A percentile compares a stretch with the other conserved stretches of the same genome.
Evolutionary conservation across 2,797 vertebrate species (phyloP).

Genomic region (Gymnocypris eckloni): DNA sequence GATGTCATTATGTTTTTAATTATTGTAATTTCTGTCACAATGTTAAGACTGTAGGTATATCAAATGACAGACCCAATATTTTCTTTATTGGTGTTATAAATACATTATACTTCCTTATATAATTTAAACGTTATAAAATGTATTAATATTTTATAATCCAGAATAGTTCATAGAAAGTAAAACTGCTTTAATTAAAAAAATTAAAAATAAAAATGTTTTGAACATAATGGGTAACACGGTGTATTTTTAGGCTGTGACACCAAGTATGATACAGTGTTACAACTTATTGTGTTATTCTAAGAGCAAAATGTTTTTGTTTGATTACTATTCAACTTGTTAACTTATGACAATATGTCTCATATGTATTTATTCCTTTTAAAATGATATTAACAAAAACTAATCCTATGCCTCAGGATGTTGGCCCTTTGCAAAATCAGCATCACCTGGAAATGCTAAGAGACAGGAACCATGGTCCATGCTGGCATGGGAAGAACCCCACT

Average conservation of each 20-base stretch:
- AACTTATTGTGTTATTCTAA: not conserved
- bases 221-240: not conserved
- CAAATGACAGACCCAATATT: not conserved
- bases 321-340: not conserved
- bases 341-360: not conserved
- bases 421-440: not conserved
- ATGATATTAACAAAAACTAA: not conserved
- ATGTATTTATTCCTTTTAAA: not conserved
- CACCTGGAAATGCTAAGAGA: not conserved
- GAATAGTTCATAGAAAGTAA: not conserved
- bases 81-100: not conserved
- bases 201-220: not conserved
- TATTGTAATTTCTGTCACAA: not conserved
- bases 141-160: not conserved
- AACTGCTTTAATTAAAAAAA: not conserved
- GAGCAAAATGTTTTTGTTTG: not conserved
- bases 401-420: not conserved
- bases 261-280: not conserved
- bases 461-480: not conserved
- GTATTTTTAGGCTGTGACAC: no score
- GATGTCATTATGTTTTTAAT: not conserved
- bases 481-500: not conserved
- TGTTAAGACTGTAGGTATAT: not conserved
- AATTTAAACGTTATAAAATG: not conserved
- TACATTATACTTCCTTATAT: not conserved